These are phyloP conservation scores for Holacanthus passer DNA, from an alignment of 2,113 vertebrate genomes.

Conservation along the genomic window DNA sequence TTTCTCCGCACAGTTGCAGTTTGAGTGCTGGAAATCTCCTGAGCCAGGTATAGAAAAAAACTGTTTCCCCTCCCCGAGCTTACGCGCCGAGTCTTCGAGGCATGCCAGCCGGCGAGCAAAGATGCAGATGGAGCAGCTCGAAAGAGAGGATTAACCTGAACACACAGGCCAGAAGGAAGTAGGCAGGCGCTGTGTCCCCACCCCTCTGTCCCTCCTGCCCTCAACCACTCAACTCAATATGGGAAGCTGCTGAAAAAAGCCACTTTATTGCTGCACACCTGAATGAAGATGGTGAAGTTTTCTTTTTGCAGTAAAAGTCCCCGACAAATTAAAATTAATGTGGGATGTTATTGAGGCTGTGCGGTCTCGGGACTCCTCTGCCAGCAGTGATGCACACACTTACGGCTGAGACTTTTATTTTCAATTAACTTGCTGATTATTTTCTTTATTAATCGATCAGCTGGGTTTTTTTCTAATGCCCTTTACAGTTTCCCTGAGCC, in stretches of 20 bases:
- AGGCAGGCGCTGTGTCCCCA: conserved; percentile 5
- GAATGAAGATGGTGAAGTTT: conserved; percentile 1
- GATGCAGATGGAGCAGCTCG: conserved; percentile 62
- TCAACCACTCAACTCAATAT: conserved; percentile 16
- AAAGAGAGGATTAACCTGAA: conserved; percentile 74
- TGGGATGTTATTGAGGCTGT: neutral
- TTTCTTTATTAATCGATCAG: neutral
- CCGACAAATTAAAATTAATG: neutral
- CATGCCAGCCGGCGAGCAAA: conserved; percentile 45
- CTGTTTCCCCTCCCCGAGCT: neutral
- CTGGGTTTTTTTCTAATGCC: neutral
- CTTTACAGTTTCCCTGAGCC: neutral
- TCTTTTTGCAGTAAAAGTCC: neutral
- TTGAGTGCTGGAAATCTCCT: conserved; percentile 42
- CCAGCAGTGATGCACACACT: neutral
- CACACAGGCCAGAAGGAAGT: conserved; percentile 51
- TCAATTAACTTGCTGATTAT: neutral
- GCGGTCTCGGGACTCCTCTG: neutral
- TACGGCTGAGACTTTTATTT: neutral
- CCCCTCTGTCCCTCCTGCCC: neutral
- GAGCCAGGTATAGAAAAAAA: conserved; percentile 41
- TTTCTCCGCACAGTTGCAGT: conserved; percentile 34
- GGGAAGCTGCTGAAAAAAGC: conserved; percentile 2
- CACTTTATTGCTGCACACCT: neutral
- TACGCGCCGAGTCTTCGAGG: conserved; percentile 32